Conservation (phyloP, 92 coral and sea anemone species). For the Virgularia gustaviana region DNA sequence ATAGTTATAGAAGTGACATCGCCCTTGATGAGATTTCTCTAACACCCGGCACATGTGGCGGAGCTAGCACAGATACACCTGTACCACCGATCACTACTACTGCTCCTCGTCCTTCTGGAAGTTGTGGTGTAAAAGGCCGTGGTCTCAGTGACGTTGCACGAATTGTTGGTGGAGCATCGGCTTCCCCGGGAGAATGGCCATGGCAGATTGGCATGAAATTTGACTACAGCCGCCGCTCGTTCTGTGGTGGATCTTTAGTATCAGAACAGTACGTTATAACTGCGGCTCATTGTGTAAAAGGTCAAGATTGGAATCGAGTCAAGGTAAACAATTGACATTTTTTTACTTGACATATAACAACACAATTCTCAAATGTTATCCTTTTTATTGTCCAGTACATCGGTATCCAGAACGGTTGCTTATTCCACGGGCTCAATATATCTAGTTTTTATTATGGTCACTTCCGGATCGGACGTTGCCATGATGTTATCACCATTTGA, state of each 20-base stretch:
- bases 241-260: constrained; percentile 87
- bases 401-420: no score
- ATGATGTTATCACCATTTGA: no score
- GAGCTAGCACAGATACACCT: neutral
- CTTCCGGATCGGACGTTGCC: no score
- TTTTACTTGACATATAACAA: no score
- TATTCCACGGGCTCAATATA: no score
- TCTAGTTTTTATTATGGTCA: no score
- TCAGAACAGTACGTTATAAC: constrained; percentile 69
- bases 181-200: constrained; percentile 84
- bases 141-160: constrained; percentile 24
- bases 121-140: constrained; percentile 21
- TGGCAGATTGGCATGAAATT: constrained; percentile 78
- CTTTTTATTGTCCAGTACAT: no score
- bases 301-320: constrained; percentile 17
- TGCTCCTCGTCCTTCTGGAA: constrained; percentile 9
- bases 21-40: constrained; percentile 17
- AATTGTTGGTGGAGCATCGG: constrained; percentile 58
- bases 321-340: no score
- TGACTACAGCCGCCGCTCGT: constrained; percentile 59
- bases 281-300: constrained; percentile 67
- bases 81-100: neutral
- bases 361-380: no score
- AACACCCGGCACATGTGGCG: constrained; percentile 5
- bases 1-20: constrained; percentile 15